phyloP scores from a whole-genome alignment of 2,797 vertebrate species.

The Characodon lateralis region DNA sequence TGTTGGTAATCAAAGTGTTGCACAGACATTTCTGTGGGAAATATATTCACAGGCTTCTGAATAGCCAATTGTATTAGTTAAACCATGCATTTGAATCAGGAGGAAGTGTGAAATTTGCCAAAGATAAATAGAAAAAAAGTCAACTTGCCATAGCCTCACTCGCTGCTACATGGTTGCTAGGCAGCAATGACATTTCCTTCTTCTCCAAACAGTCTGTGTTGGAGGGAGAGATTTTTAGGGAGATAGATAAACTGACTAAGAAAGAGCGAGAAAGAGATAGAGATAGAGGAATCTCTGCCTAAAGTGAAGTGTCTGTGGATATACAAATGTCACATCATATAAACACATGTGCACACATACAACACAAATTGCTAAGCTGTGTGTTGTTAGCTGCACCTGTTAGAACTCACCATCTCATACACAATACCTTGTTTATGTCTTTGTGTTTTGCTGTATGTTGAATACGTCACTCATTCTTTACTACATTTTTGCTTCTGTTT shows the following conservation, averaged over 20 bases:
- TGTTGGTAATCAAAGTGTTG: background rate
- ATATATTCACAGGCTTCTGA: slow-evolving; percentile 6
- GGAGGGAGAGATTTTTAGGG: slow-evolving; percentile 11
- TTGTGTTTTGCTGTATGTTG: background rate
- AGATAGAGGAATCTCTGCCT: slow-evolving; percentile 42
- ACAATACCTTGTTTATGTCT: slow-evolving; percentile 20
- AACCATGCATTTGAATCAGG: slow-evolving; percentile 27
- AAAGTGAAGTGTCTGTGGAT: slow-evolving; percentile 58
- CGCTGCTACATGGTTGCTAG: slow-evolving; percentile 58
- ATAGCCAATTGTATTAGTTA: slow-evolving; percentile 28
- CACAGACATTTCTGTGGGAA: slow-evolving; percentile 5
- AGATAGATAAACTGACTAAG: slow-evolving; percentile 6
- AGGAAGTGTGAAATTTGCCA: slow-evolving; percentile 47
- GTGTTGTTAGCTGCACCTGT: slow-evolving; percentile 52
- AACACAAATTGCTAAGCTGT: slow-evolving; percentile 36
- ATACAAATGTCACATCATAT: slow-evolving; percentile 56
- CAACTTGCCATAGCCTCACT: slow-evolving; percentile 32
- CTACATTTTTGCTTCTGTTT: background rate
- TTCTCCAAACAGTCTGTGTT: slow-evolving; percentile 35
- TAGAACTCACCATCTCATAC: slow-evolving; percentile 28
- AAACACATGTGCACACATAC: slow-evolving; percentile 1
- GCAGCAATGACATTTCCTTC: slow-evolving; percentile 59
- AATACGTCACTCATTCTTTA: background rate
- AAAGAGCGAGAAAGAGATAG: slow-evolving; percentile 32
- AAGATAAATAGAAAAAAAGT: slow-evolving; percentile 36